Conservation (phyloP, 2,888 invertebrate species). For the Ernsta delagoae region DNA sequence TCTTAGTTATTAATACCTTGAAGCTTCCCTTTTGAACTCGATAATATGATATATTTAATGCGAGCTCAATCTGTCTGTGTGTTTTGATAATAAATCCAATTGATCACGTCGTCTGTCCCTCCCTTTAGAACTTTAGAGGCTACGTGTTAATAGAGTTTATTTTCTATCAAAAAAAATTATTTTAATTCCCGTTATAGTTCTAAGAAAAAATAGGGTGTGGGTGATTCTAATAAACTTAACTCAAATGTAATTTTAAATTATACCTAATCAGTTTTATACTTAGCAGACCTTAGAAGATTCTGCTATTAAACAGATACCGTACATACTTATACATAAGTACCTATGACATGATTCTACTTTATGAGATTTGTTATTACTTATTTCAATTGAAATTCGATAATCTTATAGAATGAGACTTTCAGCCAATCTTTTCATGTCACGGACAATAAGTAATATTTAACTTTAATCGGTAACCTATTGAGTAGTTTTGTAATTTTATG, state of each 20-base stretch:
- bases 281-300: too few species aligned
- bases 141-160: constrained; percentile 26
- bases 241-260: not conserved
- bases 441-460: too few species aligned
- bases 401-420: too few species aligned
- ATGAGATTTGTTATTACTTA: too few species aligned
- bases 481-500: not conserved
- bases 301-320: too few species aligned
- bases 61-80: constrained; percentile 58
- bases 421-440: too few species aligned
- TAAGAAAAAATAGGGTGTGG: not conserved
- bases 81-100: constrained; percentile 48
- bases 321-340: too few species aligned
- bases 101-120: constrained; percentile 37
- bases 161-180: constrained; percentile 19
- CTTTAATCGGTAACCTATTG: too few species aligned
- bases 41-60: constrained; percentile 56
- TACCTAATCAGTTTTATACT: too few species aligned
- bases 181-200: constrained; percentile 6
- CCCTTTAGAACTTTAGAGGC: constrained; percentile 36
- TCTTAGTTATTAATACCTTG: constrained; percentile 72
- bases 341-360: too few species aligned
- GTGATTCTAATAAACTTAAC: not conserved
- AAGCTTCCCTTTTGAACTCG: constrained; percentile 72
- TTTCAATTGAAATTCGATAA: too few species aligned